A percentile compares a stretch with the other conserved stretches of the same genome.
These are phyloP conservation scores for Nebria ingens DNA, from an alignment of 1,140 invertebrate species.

Conservation along the genomic window DNA sequence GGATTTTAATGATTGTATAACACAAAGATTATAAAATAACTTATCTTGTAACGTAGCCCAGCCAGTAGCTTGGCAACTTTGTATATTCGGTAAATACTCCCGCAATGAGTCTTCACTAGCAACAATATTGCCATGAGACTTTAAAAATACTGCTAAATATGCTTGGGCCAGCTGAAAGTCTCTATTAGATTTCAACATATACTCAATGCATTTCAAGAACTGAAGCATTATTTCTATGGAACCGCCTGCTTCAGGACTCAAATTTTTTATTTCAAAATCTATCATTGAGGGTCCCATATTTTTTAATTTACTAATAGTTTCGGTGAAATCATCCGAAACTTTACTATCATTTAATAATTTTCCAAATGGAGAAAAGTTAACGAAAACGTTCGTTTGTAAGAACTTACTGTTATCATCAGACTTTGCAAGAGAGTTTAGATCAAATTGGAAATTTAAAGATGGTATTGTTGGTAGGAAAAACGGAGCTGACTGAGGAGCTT, in stretches of 20 bases:
- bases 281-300: conserved; percentile 71
- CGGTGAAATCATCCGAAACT: conserved; percentile 38
- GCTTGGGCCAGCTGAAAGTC: conserved; percentile 90
- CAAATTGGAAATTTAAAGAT: conserved; percentile 74
- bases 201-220: conserved; percentile 69
- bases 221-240: conserved; percentile 56
- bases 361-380: conserved; percentile 56
- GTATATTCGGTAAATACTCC: conserved; percentile 46
- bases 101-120: conserved; percentile 45
- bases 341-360: conserved; percentile 42
- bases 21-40: conserved; percentile 66
- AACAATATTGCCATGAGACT: conserved; percentile 63
- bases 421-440: conserved; percentile 42
- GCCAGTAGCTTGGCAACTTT: conserved; percentile 43
- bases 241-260: conserved; percentile 61
- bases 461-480: conserved; percentile 91
- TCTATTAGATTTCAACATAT: conserved; percentile 60
- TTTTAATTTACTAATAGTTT: conserved; percentile 66
- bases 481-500: conserved; percentile 74
- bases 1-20: conserved; percentile 62
- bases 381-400: conserved; percentile 42
- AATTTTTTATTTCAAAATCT: conserved; percentile 78
- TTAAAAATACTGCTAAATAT: conserved; percentile 85
- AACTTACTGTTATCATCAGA: conserved; percentile 39
- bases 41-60: conserved; percentile 61